Base-by-base conservation (phyloP, 2,797 vertebrate species). In the Bradypodion ventrale region DNA sequence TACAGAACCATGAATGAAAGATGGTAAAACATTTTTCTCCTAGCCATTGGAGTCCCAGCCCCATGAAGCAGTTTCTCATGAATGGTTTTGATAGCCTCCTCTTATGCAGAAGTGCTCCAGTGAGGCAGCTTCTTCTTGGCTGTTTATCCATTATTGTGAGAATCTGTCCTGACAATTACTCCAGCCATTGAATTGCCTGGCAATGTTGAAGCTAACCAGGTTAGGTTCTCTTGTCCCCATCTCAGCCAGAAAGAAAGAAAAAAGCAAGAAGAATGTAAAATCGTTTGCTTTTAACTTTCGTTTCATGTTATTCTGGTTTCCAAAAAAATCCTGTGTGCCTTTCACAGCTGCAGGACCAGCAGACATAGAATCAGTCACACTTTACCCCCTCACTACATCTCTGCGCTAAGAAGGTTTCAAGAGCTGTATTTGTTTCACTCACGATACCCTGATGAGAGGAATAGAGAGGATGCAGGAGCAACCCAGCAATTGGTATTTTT, bases 1-100 rank as follows among this genome's bases (percentile, higher is more conserved):
- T 66, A n/a, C 59, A 60, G 37, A 35, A 83, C 35, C 37, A 42
- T 76, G 75, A 89, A 90, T 84, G 25, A 83, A 76, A 46, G 68
- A 75, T 40, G 1, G 70, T 42, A 49, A 62, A 83, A 62, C 81
- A 70, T 42, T 78, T 40, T 62, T 4, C 42, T 82, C 60, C 49
- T 4, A 49, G 66, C 73, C 66, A 66, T 60, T 0, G 0, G 56
- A 65, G n/a, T 65, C 29, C 80, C 86, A 0, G 49, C 68, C 7
- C 37, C 87, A 37, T 37, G 40, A 56, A 83, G 83, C 16, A n/a
- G 29, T 89, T 88, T 82, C 29, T 29, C 65, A 83, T 59, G 35
- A 40, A 8, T 49, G 0, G 42, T 59, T 85, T 73, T 29, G 70
- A 82, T 65, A 7, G 49, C 74, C 69, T 27, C 9, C n/a, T 2